Evolutionary conservation across 2,797 vertebrate genomes (phyloP).

Genomic region (Acomys russatus): DNA sequence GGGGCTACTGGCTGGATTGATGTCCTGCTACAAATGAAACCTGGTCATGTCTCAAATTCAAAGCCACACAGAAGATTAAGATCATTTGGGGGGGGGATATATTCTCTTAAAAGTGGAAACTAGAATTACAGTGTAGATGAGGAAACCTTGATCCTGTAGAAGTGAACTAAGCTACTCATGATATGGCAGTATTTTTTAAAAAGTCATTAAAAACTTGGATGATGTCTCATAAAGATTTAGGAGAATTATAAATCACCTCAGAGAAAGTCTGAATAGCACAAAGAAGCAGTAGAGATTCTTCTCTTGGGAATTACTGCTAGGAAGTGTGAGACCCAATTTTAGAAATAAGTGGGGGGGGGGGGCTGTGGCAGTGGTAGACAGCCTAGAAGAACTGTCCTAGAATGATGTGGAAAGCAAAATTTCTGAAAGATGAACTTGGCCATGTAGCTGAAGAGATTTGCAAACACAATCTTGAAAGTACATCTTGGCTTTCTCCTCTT

Average conservation of each 20-base stretch:
- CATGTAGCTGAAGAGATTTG: not conserved
- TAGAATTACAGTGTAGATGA: conserved; percentile 47
- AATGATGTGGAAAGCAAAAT: not conserved
- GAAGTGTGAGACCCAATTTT: not conserved
- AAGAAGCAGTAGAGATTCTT: conserved; percentile 31
- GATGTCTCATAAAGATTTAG: conserved; percentile 24
- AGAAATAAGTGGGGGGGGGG: not conserved
- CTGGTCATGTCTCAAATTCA: conserved; percentile 27
- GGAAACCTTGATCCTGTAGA: conserved; percentile 44
- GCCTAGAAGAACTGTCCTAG: not conserved
- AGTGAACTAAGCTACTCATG: conserved; percentile 48
- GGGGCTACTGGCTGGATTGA: conserved; percentile 13
- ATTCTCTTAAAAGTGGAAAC: conserved; percentile 47
- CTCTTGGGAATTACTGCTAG: not conserved
- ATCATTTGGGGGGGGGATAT: conserved; percentile 27
- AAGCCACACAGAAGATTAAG: conserved; percentile 50
- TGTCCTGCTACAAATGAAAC: conserved; percentile 39
- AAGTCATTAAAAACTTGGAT: conserved; percentile 22
- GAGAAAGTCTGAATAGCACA: conserved; percentile 7
- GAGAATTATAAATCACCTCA: conserved; percentile 24
- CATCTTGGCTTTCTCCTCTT: not conserved
- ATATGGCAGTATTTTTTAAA: conserved; percentile 3
- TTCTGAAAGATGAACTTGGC: not conserved
- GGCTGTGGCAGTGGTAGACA: not conserved
- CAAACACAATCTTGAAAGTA: not conserved